Percentiles rank a stretch among this genome's conserved stretches.
Evolutionary conservation across 2,113 vertebrate species (phyloP).

Genomic region (Prionailurus viverrinus): DNA sequence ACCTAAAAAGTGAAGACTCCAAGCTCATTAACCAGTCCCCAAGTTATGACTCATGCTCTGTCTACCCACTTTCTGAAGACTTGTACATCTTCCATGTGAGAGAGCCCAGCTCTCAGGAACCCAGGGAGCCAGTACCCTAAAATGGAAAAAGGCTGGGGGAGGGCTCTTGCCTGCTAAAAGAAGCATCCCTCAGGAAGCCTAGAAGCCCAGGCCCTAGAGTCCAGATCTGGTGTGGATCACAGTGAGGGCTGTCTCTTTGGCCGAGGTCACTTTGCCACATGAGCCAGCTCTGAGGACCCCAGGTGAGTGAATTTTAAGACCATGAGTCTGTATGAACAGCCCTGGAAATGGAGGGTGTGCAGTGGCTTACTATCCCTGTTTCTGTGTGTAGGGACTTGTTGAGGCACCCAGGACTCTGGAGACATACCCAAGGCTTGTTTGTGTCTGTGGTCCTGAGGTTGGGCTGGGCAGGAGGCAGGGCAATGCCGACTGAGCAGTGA

Average conservation of each 20-base stretch:
- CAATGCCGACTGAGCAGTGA: neutral
- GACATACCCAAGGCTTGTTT: neutral
- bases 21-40: neutral
- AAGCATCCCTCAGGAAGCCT: neutral
- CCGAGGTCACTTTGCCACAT: neutral
- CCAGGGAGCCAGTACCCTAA: neutral
- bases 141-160: neutral
- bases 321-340: neutral
- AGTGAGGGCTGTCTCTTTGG: neutral
- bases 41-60: neutral
- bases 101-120: neutral
- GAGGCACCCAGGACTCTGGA: neutral
- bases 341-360: neutral
- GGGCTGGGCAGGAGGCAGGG: neutral
- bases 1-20: slow-evolving; percentile 2
- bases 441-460: neutral
- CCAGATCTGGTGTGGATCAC: neutral
- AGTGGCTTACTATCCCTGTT: neutral
- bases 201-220: neutral
- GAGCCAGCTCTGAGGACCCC: neutral
- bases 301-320: neutral
- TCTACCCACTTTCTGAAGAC: neutral
- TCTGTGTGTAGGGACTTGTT: neutral
- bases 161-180: neutral
- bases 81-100: neutral